These are phyloP conservation scores for Spinus olivaceus DNA, from an alignment of 2,797 vertebrate species.

Conservation along the genomic window DNA sequence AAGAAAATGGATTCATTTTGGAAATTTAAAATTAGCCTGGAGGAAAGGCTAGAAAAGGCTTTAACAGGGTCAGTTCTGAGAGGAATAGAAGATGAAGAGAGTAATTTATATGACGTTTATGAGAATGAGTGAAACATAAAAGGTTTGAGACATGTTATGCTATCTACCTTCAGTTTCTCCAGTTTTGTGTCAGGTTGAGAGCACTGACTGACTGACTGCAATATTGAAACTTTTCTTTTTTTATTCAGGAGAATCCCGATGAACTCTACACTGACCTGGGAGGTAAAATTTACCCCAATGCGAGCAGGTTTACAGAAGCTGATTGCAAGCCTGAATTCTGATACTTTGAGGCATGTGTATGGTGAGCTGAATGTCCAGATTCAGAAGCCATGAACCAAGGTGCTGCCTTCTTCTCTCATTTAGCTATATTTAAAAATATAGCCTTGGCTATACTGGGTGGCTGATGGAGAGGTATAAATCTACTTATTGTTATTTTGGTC, in stretches of 20 bases:
- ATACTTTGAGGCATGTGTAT: constrained; percentile 80
- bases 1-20: background rate
- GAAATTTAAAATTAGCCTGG: constrained; percentile 26
- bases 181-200: background rate
- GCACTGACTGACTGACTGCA: background rate
- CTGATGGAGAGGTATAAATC: background rate
- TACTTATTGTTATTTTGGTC: background rate
- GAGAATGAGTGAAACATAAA: background rate
- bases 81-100: background rate
- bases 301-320: constrained; percentile 76
- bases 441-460: no score
- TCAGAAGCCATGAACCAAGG: constrained; percentile 53
- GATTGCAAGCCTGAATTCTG: constrained; percentile 83
- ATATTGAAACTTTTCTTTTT: constrained; percentile 1
- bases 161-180: background rate
- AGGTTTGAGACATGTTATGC: background rate
- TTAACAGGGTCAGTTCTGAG: background rate
- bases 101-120: background rate
- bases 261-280: constrained; percentile 75
- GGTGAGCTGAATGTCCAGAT: constrained; percentile 75
- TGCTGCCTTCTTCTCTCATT: background rate
- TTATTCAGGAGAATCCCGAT: constrained; percentile 67
- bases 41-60: background rate
- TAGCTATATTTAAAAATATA: background rate
- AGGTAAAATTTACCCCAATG: constrained; percentile 73